phyloP scores from a whole-genome alignment of 2,113 vertebrate genomes.

The Caranx ignobilis region DNA sequence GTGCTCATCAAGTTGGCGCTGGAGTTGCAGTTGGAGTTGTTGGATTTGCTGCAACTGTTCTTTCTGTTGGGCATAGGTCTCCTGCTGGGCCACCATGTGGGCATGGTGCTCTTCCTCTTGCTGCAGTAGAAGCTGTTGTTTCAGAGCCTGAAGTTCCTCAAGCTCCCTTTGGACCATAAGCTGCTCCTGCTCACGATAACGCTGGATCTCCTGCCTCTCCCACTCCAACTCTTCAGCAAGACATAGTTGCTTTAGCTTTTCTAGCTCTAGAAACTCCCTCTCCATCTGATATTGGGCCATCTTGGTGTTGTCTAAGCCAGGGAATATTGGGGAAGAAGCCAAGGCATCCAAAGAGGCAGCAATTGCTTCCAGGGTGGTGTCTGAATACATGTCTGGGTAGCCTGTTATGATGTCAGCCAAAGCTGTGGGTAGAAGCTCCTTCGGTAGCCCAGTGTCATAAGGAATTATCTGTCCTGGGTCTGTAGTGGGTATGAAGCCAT shows the following conservation, averaged over 20 bases:
- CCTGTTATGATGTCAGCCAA: conserved; percentile 88
- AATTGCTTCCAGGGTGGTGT: conserved; percentile 89
- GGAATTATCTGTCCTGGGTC: conserved; percentile 85
- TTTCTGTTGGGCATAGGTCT: conserved; percentile 94
- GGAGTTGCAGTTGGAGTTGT: conserved; percentile 95
- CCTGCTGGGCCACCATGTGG: conserved; percentile 96
- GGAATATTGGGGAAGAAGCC: conserved; percentile 88
- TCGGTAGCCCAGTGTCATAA: conserved; percentile 83
- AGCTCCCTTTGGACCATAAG: conserved; percentile 97
- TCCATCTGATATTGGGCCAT: conserved; percentile 95
- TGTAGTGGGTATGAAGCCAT: conserved; percentile 88
- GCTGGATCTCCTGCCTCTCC: conserved; percentile 98
- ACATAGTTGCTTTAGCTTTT: conserved; percentile 97
- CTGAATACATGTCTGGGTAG: conserved; percentile 91
- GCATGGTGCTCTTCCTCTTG: conserved; percentile 97
- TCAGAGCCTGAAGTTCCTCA: conserved; percentile 95
- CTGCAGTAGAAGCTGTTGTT: conserved; percentile 95
- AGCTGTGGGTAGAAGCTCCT: conserved; percentile 87
- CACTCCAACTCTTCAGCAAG: conserved; percentile 97
- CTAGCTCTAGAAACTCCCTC: conserved; percentile 94
- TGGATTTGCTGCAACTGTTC: conserved; percentile 96
- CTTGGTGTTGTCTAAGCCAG: conserved; percentile 90
- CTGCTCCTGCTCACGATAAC: conserved; percentile 97
- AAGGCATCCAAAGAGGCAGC: conserved; percentile 85
- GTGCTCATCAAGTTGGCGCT: conserved; percentile 95